Evolutionary conservation across 2,113 vertebrate species (phyloP), one percentile per base, ranked within the genome.

Genomic region (Synodontis membranacea): DNA sequence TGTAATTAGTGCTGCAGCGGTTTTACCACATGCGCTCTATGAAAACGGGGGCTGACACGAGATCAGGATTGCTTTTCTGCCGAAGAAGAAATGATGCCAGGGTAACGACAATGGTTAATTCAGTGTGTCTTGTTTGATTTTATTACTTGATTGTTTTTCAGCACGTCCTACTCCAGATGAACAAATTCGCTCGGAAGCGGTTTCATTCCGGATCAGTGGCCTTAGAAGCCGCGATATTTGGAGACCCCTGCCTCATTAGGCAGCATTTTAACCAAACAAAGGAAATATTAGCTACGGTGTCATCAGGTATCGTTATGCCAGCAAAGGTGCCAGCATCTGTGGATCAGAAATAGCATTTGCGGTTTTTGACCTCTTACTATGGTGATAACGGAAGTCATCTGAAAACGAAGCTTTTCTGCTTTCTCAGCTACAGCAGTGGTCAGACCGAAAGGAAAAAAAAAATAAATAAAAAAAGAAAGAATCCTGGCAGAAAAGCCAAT

Each of bases 1-100:
- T 86, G 84, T 88, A 89, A 89, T 88, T 75, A 88, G 84, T 12
- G 64, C 34, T 79, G 58, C 70, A 46, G 42, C 84, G 68, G 39
- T 78, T 86, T 58, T 60, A 86, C 70, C 81, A 86, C 25, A 46
- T 2, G 17, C 44, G 68, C 37, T 68, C 34, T 48, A 48, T 78
- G n/a, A 70, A 84, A 86, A 52, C 70, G 34, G 75, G n/a, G 37
- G 42, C 39, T 72, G 85, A 81, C 50, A 60, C 21, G 48, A 52
- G 15, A n/a, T 81, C 78, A 56, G 34, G 46, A 70, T 80, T 6
- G 14, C 21, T 74, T 72, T 58, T 70, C 37, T n/a, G 28, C 34
- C 6, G 19, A 68, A 28, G 5, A 52, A 48, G 34, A 66, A 64
- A 39, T 28, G 2, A 52, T 79, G 37, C 31, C 46, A 37, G 21